A percentile compares a stretch with the other conserved stretches of the same genome.
Conservation (phyloP, 35 echinoderm and acorn worm species). For the Lytechinus variegatus region DNA sequence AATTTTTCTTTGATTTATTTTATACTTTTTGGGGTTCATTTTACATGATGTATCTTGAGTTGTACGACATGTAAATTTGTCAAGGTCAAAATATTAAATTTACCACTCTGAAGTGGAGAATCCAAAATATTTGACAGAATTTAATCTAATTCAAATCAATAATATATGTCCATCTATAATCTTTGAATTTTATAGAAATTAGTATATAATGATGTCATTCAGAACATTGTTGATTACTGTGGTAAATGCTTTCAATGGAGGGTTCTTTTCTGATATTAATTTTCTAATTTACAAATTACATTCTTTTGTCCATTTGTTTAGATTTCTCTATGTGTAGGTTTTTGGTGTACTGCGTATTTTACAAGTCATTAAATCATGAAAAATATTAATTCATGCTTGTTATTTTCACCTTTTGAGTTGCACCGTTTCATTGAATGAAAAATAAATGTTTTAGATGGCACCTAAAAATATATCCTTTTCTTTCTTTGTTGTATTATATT, state of each 20-base stretch:
- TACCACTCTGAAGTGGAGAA: neutral
- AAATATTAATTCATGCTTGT: neutral
- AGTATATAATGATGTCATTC: neutral
- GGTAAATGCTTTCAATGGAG: neutral
- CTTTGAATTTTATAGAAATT: neutral
- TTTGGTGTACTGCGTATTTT: constrained; percentile 11
- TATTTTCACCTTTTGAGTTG: constrained; percentile 27
- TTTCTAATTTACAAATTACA: neutral
- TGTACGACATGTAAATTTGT: too few relatives aligned
- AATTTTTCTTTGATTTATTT: too few relatives aligned
- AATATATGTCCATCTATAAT: neutral
- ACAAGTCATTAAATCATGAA: neutral
- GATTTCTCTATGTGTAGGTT: neutral
- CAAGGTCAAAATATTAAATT: too few relatives aligned
- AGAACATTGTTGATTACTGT: neutral
- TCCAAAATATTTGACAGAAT: neutral
- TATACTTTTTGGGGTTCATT: too few relatives aligned
- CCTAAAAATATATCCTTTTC: neutral
- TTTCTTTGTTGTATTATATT: too few relatives aligned
- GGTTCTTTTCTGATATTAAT: neutral
- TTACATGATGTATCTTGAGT: too few relatives aligned
- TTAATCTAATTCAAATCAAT: neutral
- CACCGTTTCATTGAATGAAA: constrained; percentile 42
- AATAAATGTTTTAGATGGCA: constrained; percentile 53
- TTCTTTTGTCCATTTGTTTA: neutral